Conservation (phyloP, 2,888 invertebrate species). For the Malachius bipustulatus region DNA sequence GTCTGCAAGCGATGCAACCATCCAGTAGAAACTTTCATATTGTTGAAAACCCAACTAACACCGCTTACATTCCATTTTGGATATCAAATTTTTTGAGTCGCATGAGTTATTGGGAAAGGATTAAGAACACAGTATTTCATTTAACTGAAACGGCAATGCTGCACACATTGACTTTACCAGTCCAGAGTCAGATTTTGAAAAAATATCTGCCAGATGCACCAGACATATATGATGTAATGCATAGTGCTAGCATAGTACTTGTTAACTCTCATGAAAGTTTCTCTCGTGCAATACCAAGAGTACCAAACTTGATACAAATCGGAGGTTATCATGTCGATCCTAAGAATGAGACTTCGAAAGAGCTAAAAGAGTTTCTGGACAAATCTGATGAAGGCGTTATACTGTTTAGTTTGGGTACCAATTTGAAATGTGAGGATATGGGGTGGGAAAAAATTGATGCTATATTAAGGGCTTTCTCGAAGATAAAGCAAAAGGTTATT, state of each 20-base stretch:
- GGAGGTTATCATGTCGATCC: conserved; percentile 38
- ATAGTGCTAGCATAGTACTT: conserved; percentile 18
- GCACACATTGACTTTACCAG: conserved; percentile 11
- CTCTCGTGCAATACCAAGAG: conserved; percentile 38
- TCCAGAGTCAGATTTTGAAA: conserved; percentile 15
- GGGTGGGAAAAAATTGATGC: conserved; percentile 37
- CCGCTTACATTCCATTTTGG: conserved; percentile 19
- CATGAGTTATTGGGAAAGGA: conserved; percentile 22
- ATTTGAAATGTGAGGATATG: conserved; percentile 41
- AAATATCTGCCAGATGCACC: conserved; percentile 17
- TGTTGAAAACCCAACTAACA: conserved; percentile 23
- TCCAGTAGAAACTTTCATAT: conserved; percentile 20
- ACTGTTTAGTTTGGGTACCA: conserved; percentile 45
- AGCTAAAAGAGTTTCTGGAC: conserved; percentile 39
- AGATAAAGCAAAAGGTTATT: conserved; percentile 38
- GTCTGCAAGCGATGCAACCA: conserved; percentile 19
- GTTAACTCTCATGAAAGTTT: conserved; percentile 26
- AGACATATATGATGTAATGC: conserved; percentile 13
- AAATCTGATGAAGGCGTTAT: conserved; percentile 39
- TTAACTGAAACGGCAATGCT: conserved; percentile 9
- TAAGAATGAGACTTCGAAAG: conserved; percentile 23
- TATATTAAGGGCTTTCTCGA: conserved; percentile 43
- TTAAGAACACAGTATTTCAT: conserved; percentile 18
- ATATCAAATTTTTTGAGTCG: conserved; percentile 14
- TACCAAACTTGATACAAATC: conserved; percentile 41